Conservation (phyloP, 2,797 vertebrate species). For the Amblyraja radiata region DNA sequence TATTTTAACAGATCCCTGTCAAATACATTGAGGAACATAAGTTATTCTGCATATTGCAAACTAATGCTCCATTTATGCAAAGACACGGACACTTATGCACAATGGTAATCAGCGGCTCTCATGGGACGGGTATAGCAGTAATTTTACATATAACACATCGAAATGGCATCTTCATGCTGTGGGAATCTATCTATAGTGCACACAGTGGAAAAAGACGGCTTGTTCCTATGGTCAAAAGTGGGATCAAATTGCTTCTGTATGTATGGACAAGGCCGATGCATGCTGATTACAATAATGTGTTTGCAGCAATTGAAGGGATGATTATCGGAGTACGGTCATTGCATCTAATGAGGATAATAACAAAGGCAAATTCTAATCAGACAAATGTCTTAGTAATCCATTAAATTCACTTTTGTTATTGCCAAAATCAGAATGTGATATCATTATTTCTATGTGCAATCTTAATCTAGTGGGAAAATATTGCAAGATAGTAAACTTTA, state of each 20-base stretch:
- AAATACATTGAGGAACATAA: not conserved
- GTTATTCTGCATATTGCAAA: not conserved
- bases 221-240: conserved; percentile 15
- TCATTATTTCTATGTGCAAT: not conserved
- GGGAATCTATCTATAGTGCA: conserved; percentile 20
- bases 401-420: not conserved
- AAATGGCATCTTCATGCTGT: conserved; percentile 25
- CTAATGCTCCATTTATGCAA: not conserved
- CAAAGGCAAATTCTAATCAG: too few relatives aligned
- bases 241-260: conserved; percentile 3
- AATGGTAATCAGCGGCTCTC: not conserved
- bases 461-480: not conserved
- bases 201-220: conserved; percentile 13
- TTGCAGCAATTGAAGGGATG: not conserved
- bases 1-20: not conserved
- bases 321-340: not conserved
- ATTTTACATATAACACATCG: not conserved
- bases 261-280: not conserved
- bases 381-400: not conserved
- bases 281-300: not conserved
- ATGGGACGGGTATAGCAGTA: conserved; percentile 7
- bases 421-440: not conserved
- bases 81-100: not conserved
- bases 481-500: too few relatives aligned
- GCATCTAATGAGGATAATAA: not conserved